Conservation (phyloP, 1,140 invertebrate species). For the Leptonema lineaticorne region DNA sequence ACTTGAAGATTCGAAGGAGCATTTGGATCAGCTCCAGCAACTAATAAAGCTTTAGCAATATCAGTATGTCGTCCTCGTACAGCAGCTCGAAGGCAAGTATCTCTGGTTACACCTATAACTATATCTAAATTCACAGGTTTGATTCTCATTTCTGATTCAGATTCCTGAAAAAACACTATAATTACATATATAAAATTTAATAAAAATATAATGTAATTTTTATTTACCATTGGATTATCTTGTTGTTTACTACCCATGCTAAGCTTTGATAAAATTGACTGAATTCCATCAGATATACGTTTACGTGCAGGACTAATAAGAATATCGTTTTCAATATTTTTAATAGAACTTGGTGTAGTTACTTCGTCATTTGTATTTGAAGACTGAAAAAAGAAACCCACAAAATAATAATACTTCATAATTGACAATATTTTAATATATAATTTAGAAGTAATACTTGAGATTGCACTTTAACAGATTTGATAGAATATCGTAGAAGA, state of each 20-base stretch:
- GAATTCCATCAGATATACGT: constrained; percentile 83
- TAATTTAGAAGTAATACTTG: constrained; percentile 27
- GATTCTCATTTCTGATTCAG: constrained; percentile 26
- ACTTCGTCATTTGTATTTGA: constrained; percentile 46
- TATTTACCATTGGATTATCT: constrained; percentile 32
- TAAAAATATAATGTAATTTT: constrained; percentile 2
- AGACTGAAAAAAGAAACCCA: constrained; percentile 3
- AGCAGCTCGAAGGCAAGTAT: constrained; percentile 77
- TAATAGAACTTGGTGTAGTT: constrained; percentile 43
- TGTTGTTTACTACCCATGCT: constrained; percentile 45
- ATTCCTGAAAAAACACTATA: constrained; percentile 38
- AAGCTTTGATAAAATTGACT: constrained; percentile 81
- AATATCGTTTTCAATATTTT: constrained; percentile 46
- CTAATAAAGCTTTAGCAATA: constrained; percentile 72
- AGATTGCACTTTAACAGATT: constrained; percentile 27
- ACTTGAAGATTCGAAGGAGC: constrained; percentile 47
- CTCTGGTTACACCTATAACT: constrained; percentile 49
- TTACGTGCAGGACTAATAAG: constrained; percentile 65
- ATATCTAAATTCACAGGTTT: constrained; percentile 32
- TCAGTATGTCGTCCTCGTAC: constrained; percentile 76
- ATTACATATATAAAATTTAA: not conserved
- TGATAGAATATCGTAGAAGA: constrained; percentile 61
- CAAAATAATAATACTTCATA: not conserved
- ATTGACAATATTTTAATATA: constrained; percentile 9
- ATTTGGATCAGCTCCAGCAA: constrained; percentile 73